Base-by-base conservation (phyloP, 1,140 invertebrate genomes). In the Tetramorium alpestre region DNA sequence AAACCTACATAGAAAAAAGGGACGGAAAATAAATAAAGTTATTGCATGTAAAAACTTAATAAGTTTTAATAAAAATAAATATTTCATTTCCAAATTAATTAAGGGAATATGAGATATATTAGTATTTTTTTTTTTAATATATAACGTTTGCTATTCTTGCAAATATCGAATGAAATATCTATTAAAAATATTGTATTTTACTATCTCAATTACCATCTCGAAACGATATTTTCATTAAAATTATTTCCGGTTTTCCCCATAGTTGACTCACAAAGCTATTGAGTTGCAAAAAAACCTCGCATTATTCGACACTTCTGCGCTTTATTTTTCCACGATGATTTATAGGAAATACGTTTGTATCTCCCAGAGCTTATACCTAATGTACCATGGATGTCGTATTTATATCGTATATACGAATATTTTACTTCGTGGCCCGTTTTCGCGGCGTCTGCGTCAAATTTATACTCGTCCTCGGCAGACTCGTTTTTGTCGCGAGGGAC, bases 391-490 rank as follows among this genome's bases (percentile, higher is more conserved):
- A 49, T 60, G 69, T 73, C 41, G 28, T 49, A 81, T 81, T 81
- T 70, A 70, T 69, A 81, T 69, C 47, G 22, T 69, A 72, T 73
- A 60, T 73, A 62, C 54, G 80, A 84, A 84, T 84, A 84, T 84
- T 84, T 84, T 82, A 70, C 65, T 82, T 72, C 69, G 80, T 38
- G 25, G n/a, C 28, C 69, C 69, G 41, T 82, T 82, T 28, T 58
- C 80, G 67, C 38, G 16, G 51, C 58, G 80, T 84, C 80, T 73
- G 80, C 69, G 8, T 73, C 69, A 69, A 84, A 84, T 84, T 84
- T 84, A 62, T 84, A 84, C 54, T 73, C 80, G 67, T 84, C 80
- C 69, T 33, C 54, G 56, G 41, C 80, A 84, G 80, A 84, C 67
- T 60, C 54, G 80, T 84, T 84, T 84, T 84, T 84, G 54, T 84